Evolutionary conservation across 23 tunicate species (phyloP), one percentile per base, ranked within the genome.

Genomic region (Ascidia mentula): DNA sequence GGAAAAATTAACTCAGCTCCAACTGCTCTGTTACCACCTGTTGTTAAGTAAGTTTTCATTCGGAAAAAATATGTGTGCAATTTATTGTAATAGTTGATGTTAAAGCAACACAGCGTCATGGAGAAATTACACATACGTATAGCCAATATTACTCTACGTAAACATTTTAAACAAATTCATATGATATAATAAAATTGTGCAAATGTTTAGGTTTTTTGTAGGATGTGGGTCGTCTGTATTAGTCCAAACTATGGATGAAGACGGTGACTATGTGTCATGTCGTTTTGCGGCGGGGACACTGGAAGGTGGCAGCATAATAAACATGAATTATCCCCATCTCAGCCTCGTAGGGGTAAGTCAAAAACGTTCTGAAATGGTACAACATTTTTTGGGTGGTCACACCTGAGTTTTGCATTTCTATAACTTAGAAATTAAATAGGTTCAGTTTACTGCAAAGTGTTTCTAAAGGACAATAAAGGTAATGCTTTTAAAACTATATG

Each of bases 1-100:
- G 65, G 65, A 26, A 53, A 53, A 53, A 53, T 53, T 9, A 53
- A 53, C 65, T 53, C 65, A 53, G 22, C 65, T 53, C 65, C 65
- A 26, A 53, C 24, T 9, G 65, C 65, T 28, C 65, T 53, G 4
- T 28, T 20, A 53, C 65, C 65, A 28, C 65, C 65, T 3, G 12
- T 53, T 5, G 13, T 28, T 1, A 53, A 28, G 65, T 53, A 53
- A 3, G 65, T 3, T 53, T 53, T 3, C 13, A 53, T 5, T 9
- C 2, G 22, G 22, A 42, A 42, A 42, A 42, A 42, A 12, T 53
- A 3, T 3, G 24, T 20, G 65, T 53, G 24, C 22, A 53, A 5
- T 53, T n/a, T n/a, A n/a, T n/a, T n/a, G n/a, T n/a, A n/a, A n/a
- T n/a, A n/a, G n/a, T n/a, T n/a, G n/a, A n/a, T n/a, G n/a, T n/a